Percentiles rank a stretch among this genome's conserved stretches.
These are phyloP conservation scores for Fringilla coelebs DNA, from an alignment of 2,797 vertebrate genomes.

Conservation along the genomic window DNA sequence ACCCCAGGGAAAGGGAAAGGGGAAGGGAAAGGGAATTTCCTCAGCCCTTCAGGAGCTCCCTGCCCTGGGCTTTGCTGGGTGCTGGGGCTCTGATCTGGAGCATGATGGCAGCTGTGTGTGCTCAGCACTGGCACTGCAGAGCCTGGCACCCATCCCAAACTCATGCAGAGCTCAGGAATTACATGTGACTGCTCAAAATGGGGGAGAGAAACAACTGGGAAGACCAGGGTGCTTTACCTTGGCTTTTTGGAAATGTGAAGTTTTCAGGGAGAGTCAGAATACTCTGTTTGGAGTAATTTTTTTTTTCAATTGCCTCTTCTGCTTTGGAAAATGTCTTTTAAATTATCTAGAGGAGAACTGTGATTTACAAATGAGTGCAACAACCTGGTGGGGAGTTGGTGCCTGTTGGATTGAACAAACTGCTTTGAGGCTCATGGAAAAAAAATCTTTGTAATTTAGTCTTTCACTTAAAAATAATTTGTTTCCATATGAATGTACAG, in stretches of 20 bases:
- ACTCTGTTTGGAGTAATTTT: not conserved
- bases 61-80: not conserved
- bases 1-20: not conserved
- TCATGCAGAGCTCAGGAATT: not conserved
- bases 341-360: not conserved
- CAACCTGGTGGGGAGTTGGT: not conserved
- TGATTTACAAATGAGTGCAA: not conserved
- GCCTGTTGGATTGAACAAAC: not conserved
- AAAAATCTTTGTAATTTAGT: not conserved
- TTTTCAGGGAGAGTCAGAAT: not conserved
- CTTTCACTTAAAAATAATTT: not conserved
- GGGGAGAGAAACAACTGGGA: not conserved
- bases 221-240: not conserved
- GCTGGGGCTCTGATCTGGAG: not conserved
- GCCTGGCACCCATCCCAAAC: conserved; percentile 21
- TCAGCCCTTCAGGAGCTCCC: not conserved
- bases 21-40: not conserved
- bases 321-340: not conserved
- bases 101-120: not conserved
- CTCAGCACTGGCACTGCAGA: conserved; percentile 5
- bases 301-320: not conserved
- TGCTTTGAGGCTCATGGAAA: not conserved
- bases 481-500: not conserved
- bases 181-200: not conserved
- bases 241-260: not conserved